These are phyloP conservation scores for Drosophila conformis DNA, from an alignment of 2,888 invertebrate genomes.

Conservation along the genomic window DNA sequence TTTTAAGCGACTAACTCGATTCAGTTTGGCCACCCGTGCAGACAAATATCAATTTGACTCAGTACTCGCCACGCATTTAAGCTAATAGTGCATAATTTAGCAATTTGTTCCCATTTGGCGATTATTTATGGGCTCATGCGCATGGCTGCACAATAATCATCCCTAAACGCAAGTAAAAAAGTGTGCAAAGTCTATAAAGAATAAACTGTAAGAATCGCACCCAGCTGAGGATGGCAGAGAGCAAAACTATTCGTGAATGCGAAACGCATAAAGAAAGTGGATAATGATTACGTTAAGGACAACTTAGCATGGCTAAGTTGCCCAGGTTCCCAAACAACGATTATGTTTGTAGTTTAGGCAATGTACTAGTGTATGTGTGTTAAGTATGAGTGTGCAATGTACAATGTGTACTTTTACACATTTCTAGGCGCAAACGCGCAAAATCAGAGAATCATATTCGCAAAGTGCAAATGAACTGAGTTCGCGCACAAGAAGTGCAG, in stretches of 20 bases:
- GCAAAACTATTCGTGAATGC: conserved; percentile 50
- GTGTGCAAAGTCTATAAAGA: conserved; percentile 31
- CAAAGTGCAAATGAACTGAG: conserved; percentile 45
- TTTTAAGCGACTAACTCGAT: background rate
- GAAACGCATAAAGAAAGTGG: conserved; percentile 38
- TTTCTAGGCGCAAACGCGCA: conserved; percentile 45
- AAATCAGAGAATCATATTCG: conserved; percentile 55
- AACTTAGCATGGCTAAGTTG: conserved; percentile 35
- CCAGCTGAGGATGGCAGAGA: conserved; percentile 2
- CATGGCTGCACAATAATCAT: conserved; percentile 42
- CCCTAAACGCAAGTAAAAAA: conserved; percentile 32
- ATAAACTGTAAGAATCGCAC: background rate
- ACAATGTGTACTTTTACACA: conserved; percentile 30
- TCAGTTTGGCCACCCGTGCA: background rate
- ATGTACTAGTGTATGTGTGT: background rate
- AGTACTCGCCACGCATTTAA: background rate
- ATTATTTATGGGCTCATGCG: conserved; percentile 20
- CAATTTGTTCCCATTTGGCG: background rate
- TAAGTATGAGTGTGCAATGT: background rate
- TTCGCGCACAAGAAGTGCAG: conserved; percentile 6
- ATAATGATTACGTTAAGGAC: conserved; percentile 54
- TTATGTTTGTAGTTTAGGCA: conserved; percentile 10
- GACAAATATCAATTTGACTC: conserved; percentile 6
- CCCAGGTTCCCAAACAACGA: conserved; percentile 9
- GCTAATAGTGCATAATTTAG: background rate